phyloP scores from a whole-genome alignment of 2,113 vertebrate species.

The Erinaceus europaeus region DNA sequence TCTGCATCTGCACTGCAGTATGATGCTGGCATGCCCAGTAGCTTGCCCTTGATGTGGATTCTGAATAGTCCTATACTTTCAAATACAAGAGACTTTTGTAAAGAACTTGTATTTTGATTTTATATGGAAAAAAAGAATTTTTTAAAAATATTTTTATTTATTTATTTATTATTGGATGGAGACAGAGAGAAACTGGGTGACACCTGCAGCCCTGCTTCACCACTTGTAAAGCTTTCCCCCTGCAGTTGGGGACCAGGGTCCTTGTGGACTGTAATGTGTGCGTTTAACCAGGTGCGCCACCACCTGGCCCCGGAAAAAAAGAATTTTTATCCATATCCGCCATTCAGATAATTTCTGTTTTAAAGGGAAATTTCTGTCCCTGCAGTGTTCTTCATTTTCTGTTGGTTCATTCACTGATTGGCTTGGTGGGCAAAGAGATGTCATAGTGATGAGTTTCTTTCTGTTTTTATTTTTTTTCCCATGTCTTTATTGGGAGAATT shows the following conservation, averaged over 20 bases:
- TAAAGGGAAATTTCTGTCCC: not conserved
- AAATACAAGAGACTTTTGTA: not conserved
- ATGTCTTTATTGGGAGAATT: too few species aligned
- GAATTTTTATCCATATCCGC: not conserved
- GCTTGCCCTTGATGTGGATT: not conserved
- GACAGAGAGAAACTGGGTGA: too few species aligned
- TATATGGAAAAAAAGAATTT: not conserved
- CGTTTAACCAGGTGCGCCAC: too few species aligned
- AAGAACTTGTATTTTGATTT: conserved; percentile 1
- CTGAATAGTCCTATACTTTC: not conserved
- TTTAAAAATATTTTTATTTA: too few species aligned
- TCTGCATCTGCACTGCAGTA: not conserved
- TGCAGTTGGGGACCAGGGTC: too few species aligned
- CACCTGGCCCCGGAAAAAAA: too few species aligned
- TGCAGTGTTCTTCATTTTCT: not conserved
- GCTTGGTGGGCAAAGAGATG: not conserved
- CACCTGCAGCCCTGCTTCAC: too few species aligned
- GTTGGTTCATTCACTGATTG: not conserved
- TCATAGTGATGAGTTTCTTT: not conserved
- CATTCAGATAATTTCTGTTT: not conserved
- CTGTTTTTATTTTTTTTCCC: not conserved
- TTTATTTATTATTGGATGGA: too few species aligned
- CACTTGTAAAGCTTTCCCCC: too few species aligned
- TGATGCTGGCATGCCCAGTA: not conserved
- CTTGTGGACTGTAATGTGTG: too few species aligned